Percentiles rank a stretch among this genome's conserved stretches.
phyloP scores from a whole-genome alignment of 1,140 invertebrate genomes.

The Pollicipes pollicipes region DNA sequence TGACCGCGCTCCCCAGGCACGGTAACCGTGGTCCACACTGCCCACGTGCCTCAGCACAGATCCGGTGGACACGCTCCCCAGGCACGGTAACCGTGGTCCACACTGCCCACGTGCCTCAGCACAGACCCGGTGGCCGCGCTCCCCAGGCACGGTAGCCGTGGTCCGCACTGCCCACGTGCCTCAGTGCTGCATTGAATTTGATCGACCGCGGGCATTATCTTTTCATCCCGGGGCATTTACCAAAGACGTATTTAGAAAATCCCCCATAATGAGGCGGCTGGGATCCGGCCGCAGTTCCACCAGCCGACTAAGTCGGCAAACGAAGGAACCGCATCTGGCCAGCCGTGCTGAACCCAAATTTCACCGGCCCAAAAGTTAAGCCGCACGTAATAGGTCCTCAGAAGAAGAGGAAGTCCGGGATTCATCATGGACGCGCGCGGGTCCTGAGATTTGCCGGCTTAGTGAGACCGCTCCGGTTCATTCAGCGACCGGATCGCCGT shows the following conservation, averaged over 20 bases:
- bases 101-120: too few species aligned
- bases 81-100: too few species aligned
- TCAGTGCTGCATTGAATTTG: background rate
- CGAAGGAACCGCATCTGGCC: background rate
- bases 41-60: too few species aligned
- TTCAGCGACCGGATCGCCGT: background rate
- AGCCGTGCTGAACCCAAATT: background rate
- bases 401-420: background rate
- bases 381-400: background rate
- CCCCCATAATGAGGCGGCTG: background rate
- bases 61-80: too few species aligned
- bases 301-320: background rate
- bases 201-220: background rate
- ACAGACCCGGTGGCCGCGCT: too few species aligned
- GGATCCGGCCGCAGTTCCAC: too few species aligned
- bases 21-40: too few species aligned
- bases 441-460: background rate
- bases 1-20: too few species aligned
- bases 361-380: background rate
- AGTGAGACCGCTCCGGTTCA: background rate
- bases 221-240: conserved; percentile 1
- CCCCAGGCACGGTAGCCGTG: too few species aligned
- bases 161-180: too few species aligned
- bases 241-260: conserved; percentile 1
- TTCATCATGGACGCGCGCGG: background rate